A percentile compares a stretch with the other conserved stretches of the same genome.
These are phyloP conservation scores for Sylvilagus floridanus DNA, from an alignment of 2,797 vertebrate species.

Conservation along the genomic window DNA sequence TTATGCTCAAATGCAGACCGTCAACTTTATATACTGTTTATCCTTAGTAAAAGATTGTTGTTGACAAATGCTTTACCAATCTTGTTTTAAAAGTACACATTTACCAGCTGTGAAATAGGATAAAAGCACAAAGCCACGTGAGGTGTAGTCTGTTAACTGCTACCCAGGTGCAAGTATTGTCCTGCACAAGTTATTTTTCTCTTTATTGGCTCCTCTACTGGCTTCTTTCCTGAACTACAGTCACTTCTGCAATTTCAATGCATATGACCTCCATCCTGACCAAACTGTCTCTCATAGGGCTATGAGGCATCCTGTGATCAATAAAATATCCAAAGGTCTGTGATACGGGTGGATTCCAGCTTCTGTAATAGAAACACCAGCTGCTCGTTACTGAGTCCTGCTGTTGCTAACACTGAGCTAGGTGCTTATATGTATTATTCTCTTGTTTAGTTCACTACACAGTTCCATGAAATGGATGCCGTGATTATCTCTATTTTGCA, in stretches of 20 bases:
- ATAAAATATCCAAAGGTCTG: background rate
- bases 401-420: background rate
- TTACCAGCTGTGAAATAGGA: background rate
- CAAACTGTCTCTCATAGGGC: background rate
- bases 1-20: slow-evolving; percentile 14
- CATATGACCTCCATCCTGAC: background rate
- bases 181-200: background rate
- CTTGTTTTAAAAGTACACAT: background rate
- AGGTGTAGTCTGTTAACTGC: background rate
- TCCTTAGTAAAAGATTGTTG: background rate
- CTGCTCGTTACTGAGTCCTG: background rate
- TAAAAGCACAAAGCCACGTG: background rate
- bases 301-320: background rate
- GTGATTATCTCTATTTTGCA: background rate
- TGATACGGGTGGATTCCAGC: background rate
- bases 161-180: background rate
- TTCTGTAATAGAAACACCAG: slow-evolving; percentile 9
- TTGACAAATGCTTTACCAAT: slow-evolving; percentile 4
- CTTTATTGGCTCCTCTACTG: background rate
- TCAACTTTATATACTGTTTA: background rate
- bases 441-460: background rate
- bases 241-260: background rate
- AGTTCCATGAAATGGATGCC: background rate
- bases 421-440: background rate
- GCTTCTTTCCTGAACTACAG: background rate